Evolutionary conservation across 2,888 invertebrate genomes (phyloP), one percentile per base, ranked within the genome.

Genomic region (Trissolcus brochymenae): DNA sequence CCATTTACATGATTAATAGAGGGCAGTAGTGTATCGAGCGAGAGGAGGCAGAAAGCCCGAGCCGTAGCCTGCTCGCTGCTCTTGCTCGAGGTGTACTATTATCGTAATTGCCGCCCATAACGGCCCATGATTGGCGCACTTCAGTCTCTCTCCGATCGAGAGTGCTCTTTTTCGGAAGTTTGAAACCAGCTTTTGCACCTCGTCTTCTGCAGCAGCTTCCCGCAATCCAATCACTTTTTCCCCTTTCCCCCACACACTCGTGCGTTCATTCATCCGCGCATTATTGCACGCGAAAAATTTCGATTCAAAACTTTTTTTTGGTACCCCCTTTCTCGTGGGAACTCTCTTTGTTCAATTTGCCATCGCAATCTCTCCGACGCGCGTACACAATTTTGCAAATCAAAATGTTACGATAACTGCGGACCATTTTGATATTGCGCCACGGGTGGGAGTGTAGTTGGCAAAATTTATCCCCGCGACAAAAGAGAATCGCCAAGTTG

Each of bases 61-160:
- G 67, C 64, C 75, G 51, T 54, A 76, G 72, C 43, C 72, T 68
- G 76, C 70, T 72, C 75, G 53, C 70, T 61, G 70, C 54, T 71
- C 78, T 77, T 65, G 76, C 72, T 79, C 73, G 86, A 87, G 87
- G 85, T 85, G 86, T 86, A 84, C 86, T 84, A 87, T 87, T 88
- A 87, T 87, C 87, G 87, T 88, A 88, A 88, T 88, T 88, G 87
- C 86, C 85, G 84, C 86, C 87, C 85, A 87, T 87, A 86, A 86
- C 83, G 83, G 82, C 82, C 85, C 85, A 85, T 86, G 87, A 87
- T 87, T 86, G 87, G 84, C 83, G 83, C 76, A 78, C 75, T 78
- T 76, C 74, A 84, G 84, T 84, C 86, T 84, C 84, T 83, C 82
- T 83, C 56, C 65, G 46, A 16, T 7, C 83, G 82, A 66, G 82